Conservation (phyloP, 2,113 vertebrate genomes). For the Leptodactylus fuscus region DNA sequence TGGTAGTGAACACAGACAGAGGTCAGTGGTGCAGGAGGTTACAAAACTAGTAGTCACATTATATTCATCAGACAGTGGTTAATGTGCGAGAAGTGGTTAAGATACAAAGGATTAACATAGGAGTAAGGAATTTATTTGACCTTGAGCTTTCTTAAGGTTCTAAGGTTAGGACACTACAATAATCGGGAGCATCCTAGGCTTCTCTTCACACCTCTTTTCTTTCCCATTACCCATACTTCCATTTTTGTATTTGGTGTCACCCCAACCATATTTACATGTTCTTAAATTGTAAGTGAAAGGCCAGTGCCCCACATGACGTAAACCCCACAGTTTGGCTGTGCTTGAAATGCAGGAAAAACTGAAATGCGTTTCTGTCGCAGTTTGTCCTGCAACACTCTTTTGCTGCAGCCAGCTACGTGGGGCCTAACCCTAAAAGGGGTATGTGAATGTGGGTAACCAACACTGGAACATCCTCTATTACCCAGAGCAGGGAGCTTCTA, state of each 20-base stretch:
- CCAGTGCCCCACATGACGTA: too few relatives aligned
- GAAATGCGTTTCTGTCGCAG: too few relatives aligned
- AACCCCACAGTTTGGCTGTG: too few relatives aligned
- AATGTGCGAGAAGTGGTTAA: not conserved
- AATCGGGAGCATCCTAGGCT: not conserved
- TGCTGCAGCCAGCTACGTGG: too few relatives aligned
- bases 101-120: not conserved
- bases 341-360: too few relatives aligned
- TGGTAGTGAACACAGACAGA: slow-evolving; percentile 58
- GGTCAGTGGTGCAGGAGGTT: slow-evolving; percentile 67
- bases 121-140: not conserved
- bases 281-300: too few relatives aligned
- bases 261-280: too few relatives aligned
- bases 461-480: too few relatives aligned
- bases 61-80: not conserved
- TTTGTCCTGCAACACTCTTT: too few relatives aligned
- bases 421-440: too few relatives aligned
- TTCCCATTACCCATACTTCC: not conserved
- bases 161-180: not conserved
- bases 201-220: not conserved
- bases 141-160: not conserved
- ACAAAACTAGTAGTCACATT: slow-evolving; percentile 55
- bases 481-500: not conserved
- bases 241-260: not conserved
- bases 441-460: too few relatives aligned